Evolutionary conservation across 2,797 vertebrate species (phyloP), one percentile per base, ranked within the genome.

Genomic region (Phalloptychus januarius): DNA sequence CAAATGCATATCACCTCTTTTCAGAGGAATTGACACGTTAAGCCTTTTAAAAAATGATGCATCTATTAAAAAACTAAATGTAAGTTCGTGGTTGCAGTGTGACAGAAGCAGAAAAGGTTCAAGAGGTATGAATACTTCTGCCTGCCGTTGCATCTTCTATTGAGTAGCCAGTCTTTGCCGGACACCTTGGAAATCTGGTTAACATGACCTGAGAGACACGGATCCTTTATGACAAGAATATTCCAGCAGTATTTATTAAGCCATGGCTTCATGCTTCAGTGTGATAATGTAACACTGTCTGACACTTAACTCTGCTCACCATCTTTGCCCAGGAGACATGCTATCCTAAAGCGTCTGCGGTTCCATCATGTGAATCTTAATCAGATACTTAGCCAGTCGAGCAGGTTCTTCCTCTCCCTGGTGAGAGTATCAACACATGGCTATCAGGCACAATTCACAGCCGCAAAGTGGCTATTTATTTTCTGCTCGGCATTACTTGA

Each of bases 341-440:
- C 92, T 89, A 88, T 89, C 90, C 92, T 91, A 91, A 93, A 94
- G 90, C 87, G 86, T 92, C 87, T 89, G 92, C 75, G 77, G 91
- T 87, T 92, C 89, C 89, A 90, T 92, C 90, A 90, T 93, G 91
- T 92, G 91, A 94, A 94, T 95, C 91, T 94, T 94, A 94, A 95
- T 94, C 93, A 94, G 92, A 93, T 86, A 93, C 92, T 93, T 93
- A 93, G 90, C 91, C 92, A 87, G 89, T 85, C 77, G 89, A 94
- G 91, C 93, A 90, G 93, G 91, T 93, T 93, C 89, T 86, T 82
- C 86, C 85, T 89, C 88, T 93, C 93, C 92, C 91, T 86, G 89
- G 90, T 93, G 94, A 94, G 93, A 93, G 88, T 88, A 93, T 93
- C 92, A 93, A 94, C 94, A 93, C 93, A 92, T 91, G 94, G 93